Evolutionary conservation across 1,140 invertebrate species (phyloP).

Genomic region (Drosophila willistoni): DNA sequence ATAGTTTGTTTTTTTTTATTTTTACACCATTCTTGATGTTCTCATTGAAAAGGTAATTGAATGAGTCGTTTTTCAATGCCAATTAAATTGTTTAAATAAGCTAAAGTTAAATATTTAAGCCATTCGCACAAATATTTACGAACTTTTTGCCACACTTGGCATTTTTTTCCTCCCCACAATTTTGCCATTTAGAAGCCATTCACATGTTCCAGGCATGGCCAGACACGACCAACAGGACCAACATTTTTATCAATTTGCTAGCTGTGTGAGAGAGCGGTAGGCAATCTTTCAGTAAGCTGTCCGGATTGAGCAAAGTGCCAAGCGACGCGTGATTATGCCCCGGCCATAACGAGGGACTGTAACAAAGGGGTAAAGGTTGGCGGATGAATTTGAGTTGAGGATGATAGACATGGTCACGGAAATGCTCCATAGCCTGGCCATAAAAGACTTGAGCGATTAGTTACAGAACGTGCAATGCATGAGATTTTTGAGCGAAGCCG

Average conservation of each 20-base stretch:
- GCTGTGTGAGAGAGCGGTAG: slow-evolving; percentile 20
- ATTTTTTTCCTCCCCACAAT: not conserved
- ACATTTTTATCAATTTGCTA: slow-evolving; percentile 71
- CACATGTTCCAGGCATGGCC: not conserved
- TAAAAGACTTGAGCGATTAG: slow-evolving; percentile 80
- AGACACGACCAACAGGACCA: slow-evolving; percentile 21
- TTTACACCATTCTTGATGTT: not conserved
- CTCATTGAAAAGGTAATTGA: slow-evolving; percentile 6
- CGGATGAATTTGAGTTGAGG: not conserved
- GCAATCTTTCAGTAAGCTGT: slow-evolving; percentile 53
- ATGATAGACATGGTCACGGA: slow-evolving; percentile 67
- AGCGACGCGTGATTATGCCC: slow-evolving; percentile 53
- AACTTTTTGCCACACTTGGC: slow-evolving; percentile 17
- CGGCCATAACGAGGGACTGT: not conserved
- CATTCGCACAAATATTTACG: not conserved
- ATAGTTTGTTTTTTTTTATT: not conserved
- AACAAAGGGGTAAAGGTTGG: not conserved
- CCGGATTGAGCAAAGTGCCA: slow-evolving; percentile 68
- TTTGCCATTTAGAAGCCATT: slow-evolving; percentile 58
- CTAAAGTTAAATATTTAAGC: not conserved
- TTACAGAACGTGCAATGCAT: slow-evolving; percentile 71
- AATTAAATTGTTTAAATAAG: slow-evolving; percentile 11
- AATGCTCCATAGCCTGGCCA: slow-evolving; percentile 48
- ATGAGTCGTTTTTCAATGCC: not conserved
- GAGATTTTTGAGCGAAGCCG: slow-evolving; percentile 30